phyloP scores from a whole-genome alignment of 1,140 invertebrate genomes.

The Heterodera schachtii region DNA sequence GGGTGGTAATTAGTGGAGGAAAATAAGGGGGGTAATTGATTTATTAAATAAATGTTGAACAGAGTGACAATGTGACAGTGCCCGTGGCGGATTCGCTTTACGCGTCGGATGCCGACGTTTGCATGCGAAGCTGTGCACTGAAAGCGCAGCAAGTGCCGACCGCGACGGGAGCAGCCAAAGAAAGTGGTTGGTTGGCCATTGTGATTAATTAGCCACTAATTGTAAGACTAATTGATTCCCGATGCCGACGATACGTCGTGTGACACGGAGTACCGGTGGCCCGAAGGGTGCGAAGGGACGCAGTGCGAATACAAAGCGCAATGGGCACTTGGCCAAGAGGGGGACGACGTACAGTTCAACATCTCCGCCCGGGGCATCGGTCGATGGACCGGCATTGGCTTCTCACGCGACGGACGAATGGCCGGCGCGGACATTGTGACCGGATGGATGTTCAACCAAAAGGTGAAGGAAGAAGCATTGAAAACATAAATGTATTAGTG shows the following conservation, averaged over 20 bases:
- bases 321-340: slow-evolving; percentile 50
- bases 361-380: slow-evolving; percentile 59
- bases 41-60: not conserved
- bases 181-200: slow-evolving; percentile 24
- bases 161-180: slow-evolving; percentile 16
- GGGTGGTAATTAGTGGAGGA: no score
- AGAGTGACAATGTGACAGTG: slow-evolving; percentile 27
- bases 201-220: not conserved
- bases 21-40: no score
- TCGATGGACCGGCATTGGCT: slow-evolving; percentile 66
- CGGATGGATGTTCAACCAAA: slow-evolving; percentile 52
- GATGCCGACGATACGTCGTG: slow-evolving; percentile 34
- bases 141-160: slow-evolving; percentile 3
- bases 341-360: slow-evolving; percentile 52
- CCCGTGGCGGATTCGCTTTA: slow-evolving; percentile 32
- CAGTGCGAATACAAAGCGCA: slow-evolving; percentile 62
- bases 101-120: slow-evolving; percentile 35
- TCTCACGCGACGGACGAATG: slow-evolving; percentile 61
- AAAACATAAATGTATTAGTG: no score
- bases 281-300: slow-evolving; percentile 49
- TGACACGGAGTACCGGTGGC: slow-evolving; percentile 58
- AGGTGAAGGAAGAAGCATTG: not conserved
- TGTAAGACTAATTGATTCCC: not conserved
- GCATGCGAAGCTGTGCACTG: slow-evolving; percentile 15
- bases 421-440: slow-evolving; percentile 61